Base-by-base conservation (phyloP, 2,888 invertebrate species). In the Tinea pellionella region DNA sequence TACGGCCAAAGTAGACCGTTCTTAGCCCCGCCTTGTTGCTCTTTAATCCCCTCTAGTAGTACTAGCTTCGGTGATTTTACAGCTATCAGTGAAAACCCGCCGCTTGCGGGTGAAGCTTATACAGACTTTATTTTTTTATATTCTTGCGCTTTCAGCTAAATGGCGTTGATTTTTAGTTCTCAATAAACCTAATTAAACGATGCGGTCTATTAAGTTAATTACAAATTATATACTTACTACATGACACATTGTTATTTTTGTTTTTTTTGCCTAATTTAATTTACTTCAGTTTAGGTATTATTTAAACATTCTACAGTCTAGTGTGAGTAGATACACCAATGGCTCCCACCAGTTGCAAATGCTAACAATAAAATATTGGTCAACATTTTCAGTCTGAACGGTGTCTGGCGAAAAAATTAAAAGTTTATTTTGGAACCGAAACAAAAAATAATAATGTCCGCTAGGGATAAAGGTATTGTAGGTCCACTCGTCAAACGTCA, bases 401-500 rank as follows among this genome's bases (percentile, higher is more conserved):
- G 2, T 32, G 57, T 57, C 57, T 57, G 57, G 32, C 32, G 32
- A n/a, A 57, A 30, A 57, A 32, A 32, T 57, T 55, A 55, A 57
- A 37, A 57, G 32, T 29, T 57, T 57, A 57, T 57, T 57, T 32
- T 29, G 32, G 53, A 57, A 13, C 13, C n/a, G 57, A n/a, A 32
- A 57, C 29, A 57, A 57, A 57, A 57, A 57, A 57, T 57, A 57
- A 57, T 57, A 13, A 57, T 11, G 30, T 15, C 29, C 32, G 32
- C 15, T 2, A 24, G 32, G 32, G 24, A 13, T 24, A 18, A 53
- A 24, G 53, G 53, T 13, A 53, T 53, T 53, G 18, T 18, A 74
- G 64, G 66, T 61, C 72, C 70, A 66, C 68, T 72, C 69, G 78
- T 80, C 75, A 57, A 57, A 32, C 78, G 77, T 81, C 81, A 81